phyloP scores from a whole-genome alignment of 2,797 vertebrate genomes.

The Manis crassicaudata region DNA sequence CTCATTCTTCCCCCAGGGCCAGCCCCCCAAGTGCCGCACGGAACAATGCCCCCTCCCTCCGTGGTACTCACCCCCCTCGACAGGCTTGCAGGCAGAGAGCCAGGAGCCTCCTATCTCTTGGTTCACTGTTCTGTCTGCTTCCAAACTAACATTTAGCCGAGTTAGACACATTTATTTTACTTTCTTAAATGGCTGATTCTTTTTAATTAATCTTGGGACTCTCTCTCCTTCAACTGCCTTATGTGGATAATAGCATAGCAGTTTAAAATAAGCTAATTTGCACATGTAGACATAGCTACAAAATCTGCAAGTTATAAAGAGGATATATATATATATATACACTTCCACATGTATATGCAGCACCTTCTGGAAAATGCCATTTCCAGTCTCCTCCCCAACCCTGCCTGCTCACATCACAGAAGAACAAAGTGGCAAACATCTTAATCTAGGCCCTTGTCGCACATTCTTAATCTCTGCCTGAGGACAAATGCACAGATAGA shows the following conservation, averaged over 20 bases:
- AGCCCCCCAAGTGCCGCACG: background rate
- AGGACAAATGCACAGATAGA: background rate
- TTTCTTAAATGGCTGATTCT: slow-evolving; percentile 49
- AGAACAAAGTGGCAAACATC: background rate
- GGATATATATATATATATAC: background rate
- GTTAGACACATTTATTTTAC: slow-evolving; percentile 34
- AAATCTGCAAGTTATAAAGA: slow-evolving; percentile 54
- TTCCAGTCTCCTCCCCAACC: background rate
- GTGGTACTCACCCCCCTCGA: background rate
- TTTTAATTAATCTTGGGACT: slow-evolving; percentile 61
- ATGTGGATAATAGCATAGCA: slow-evolving; percentile 47
- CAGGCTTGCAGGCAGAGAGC: background rate
- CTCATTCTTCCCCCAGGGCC: background rate
- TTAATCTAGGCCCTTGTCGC: background rate
- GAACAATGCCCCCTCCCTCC: background rate
- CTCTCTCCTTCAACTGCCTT: slow-evolving; percentile 24
- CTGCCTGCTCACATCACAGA: background rate
- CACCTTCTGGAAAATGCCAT: slow-evolving; percentile 49
- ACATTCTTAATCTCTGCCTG: background rate
- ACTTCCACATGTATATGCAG: background rate
- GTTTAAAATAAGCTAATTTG: slow-evolving; percentile 65
- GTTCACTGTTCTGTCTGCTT: background rate
- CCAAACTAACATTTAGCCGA: slow-evolving; percentile 32
- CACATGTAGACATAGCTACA: slow-evolving; percentile 18
- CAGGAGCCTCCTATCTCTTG: background rate